Evolutionary conservation across 2,888 invertebrate species (phyloP), one percentile per base, ranked within the genome.

Genomic region (Melipona beecheii): DNA sequence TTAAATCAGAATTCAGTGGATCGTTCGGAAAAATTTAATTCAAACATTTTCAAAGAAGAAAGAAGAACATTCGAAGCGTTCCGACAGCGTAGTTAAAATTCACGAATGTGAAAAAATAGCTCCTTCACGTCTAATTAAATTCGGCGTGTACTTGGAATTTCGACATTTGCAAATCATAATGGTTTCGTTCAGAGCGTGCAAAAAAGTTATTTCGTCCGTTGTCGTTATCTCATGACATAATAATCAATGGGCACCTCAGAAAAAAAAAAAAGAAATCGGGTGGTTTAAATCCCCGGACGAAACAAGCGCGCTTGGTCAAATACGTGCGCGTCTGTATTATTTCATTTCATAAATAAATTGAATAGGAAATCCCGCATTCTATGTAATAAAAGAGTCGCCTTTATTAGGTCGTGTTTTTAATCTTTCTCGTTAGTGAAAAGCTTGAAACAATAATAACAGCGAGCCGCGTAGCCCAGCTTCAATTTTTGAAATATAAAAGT

Each of bases 261-360:
- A 65, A 66, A 52, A 68, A 6, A 13, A 19, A 24, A 66, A 52
- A 68, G 3, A 13, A 19, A 24, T 43, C 36, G 6, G 36, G 6
- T 19, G 50, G 13, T 27, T 68, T 50, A 27, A 27, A 9, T 27
- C 36, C 36, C 2, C 19, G 68, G 24, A 27, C 27, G 27, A 68
- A 68, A 19, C 70, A 31, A 54, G 54, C 54, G 31, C 17, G 70
- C 21, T 70, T 36, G n/a, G 19, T 5, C 52, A 50, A 68, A 68
- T 43, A 43, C 27, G 21, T 6, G 50, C n/a, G 15, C 31, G n/a
- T 31, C 21, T 15, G 52, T 17, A 31, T 19, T 36, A 58, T 71
- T 24, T 24, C 11, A 36, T 11, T 71, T 58, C 54, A 52, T 70
- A 54, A 54, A 31, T 70, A 15, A 60, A 60, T 27, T 27, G 24